These are phyloP conservation scores for Umimayanthus kanabou DNA, from an alignment of 92 coral and sea anemone genomes.

Conservation along the genomic window DNA sequence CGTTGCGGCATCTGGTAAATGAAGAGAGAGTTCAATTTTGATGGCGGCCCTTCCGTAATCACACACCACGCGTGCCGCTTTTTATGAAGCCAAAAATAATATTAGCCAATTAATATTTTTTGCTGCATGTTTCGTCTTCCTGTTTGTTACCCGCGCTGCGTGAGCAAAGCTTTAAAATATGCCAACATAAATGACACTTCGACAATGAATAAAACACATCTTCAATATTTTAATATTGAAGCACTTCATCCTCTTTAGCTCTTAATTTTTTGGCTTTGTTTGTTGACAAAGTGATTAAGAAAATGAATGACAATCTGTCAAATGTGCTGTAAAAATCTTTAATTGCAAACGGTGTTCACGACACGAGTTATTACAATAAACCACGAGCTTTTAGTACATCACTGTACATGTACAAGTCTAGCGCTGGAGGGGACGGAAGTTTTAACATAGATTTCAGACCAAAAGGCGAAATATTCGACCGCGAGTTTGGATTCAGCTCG, in stretches of 20 bases:
- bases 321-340: no score
- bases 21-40: neutral
- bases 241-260: no score
- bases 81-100: no score
- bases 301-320: no score
- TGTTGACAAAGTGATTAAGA: neutral
- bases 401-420: no score
- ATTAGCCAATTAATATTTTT: no score
- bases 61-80: neutral
- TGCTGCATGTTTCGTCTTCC: neutral
- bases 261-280: neutral
- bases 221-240: no score
- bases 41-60: neutral
- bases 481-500: neutral
- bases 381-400: no score
- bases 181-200: neutral
- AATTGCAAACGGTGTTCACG: neutral
- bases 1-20: neutral
- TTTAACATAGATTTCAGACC: neutral
- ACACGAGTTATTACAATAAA: no score
- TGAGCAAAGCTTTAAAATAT: neutral
- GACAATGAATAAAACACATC: neutral
- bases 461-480: neutral
- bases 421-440: neutral
- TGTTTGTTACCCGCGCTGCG: neutral